phyloP scores from a whole-genome alignment of 2,113 vertebrate species.

The Cyanoramphus novaezelandiae region DNA sequence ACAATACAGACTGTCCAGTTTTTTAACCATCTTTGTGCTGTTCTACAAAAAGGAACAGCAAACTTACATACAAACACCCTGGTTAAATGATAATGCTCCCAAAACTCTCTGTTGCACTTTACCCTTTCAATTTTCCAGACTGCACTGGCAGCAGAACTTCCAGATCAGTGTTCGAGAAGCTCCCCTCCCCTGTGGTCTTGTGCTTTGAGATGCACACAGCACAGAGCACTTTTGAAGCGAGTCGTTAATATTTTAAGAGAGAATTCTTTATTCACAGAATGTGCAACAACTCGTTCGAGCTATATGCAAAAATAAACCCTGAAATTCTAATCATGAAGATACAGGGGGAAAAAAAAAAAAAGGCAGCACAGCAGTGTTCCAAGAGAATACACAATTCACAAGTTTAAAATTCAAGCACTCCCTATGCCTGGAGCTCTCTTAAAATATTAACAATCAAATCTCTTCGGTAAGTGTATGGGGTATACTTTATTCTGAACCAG shows the following conservation, averaged over 20 bases:
- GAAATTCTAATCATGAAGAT: not conserved
- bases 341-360: not conserved
- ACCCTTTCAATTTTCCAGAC: not conserved
- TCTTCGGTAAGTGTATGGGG: slow-evolving; percentile 86
- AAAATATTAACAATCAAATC: slow-evolving; percentile 79
- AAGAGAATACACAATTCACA: slow-evolving; percentile 61
- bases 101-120: not conserved
- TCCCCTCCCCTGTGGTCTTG: not conserved
- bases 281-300: not conserved
- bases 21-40: not conserved
- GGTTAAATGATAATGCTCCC: not conserved
- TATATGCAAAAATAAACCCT: slow-evolving; percentile 37
- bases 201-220: slow-evolving; percentile 46
- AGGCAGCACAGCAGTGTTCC: not conserved
- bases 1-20: accelerated
- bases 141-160: not conserved
- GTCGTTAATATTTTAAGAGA: slow-evolving; percentile 54
- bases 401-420: slow-evolving; percentile 43
- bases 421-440: slow-evolving; percentile 48
- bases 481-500: slow-evolving; percentile 84
- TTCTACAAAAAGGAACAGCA: not conserved
- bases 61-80: not conserved
- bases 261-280: slow-evolving; percentile 40
- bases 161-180: not conserved
- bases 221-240: slow-evolving; percentile 10